Evolutionary conservation across 2,888 invertebrate species (phyloP), one percentile per base, ranked within the genome.

Genomic region (Lamellibrachia satsuma): DNA sequence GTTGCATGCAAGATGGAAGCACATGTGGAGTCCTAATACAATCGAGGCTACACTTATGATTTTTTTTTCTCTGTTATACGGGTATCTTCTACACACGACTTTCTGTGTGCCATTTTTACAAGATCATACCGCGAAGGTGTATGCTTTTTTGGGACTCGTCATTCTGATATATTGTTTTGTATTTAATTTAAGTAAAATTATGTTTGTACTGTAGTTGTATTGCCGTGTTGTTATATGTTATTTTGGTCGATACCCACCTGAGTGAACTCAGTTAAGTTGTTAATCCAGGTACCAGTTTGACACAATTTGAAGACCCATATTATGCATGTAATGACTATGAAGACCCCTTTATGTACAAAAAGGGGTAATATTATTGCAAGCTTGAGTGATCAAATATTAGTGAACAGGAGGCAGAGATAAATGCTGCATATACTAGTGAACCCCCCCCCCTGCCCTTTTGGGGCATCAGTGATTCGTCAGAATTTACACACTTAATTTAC

Each of bases 71-170:
- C 75, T 22, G 15, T 6, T 75, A 6, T 75, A 75, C 75, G 75
- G 75, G 75, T 75, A 75, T 75, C 75, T 75, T 75, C 75, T 22
- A 22, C n/a, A n/a, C 75, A 75, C 22, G 75, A 22, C n/a, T 75
- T 75, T 75, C 75, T 75, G 75, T 75, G 75, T 75, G 55, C 22
- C n/a, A 75, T 75, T 75, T 75, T 75, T 75, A 75, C 75, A 75
- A 75, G 75, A 75, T 75, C 75, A 75, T 75, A 22, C 75, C 75
- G 75, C 75, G 75, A 22, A 75, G 75, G n/a, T 75, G n/a, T 75
- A 75, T n/a, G 22, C 75, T 75, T 75, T 75, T 11, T 75, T n/a
- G 6, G 75, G 22, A 75, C 75, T 75, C 22, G 75, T 22, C 55
- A 2, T 55, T 75, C 75, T 15, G 75, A 75, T 75, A 22, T 11